Conservation (phyloP, 2,113 vertebrate genomes). For the Dromiciops gliroides region DNA sequence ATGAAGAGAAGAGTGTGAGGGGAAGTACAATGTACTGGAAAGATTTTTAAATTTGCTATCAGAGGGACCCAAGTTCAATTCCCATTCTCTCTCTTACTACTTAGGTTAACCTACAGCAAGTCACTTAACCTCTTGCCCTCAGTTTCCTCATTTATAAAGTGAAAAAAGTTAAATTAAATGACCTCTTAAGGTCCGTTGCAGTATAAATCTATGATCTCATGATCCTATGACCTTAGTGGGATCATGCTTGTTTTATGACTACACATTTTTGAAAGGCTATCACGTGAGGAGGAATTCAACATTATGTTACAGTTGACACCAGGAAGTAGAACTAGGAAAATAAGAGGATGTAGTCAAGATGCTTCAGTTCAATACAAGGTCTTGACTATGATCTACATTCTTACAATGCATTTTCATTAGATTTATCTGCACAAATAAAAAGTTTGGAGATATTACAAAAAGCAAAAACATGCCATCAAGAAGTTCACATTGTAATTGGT, state of each 20-base stretch:
- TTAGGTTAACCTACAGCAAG: neutral
- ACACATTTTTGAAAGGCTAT: neutral
- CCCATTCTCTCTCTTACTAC: neutral
- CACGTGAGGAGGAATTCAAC: neutral
- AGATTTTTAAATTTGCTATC: neutral
- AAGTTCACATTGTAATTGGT: neutral
- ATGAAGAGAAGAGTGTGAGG: neutral
- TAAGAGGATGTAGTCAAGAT: neutral
- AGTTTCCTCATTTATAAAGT: neutral
- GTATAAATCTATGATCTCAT: neutral
- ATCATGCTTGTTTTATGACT: neutral
- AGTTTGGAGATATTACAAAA: neutral
- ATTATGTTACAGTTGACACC: neutral
- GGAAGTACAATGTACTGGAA: neutral
- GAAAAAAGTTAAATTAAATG: neutral
- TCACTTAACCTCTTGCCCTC: neutral
- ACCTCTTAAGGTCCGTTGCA: neutral
- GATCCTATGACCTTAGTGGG: neutral
- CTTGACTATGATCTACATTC: neutral
- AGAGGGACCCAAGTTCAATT: neutral
- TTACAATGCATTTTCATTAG: neutral
- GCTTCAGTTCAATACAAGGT: neutral
- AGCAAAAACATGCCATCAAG: neutral
- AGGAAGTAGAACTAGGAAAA: neutral
- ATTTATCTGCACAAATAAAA: neutral